Evolutionary conservation across 2,113 vertebrate genomes (phyloP), one percentile per base, ranked within the genome.

Genomic region (Lepidothrix coronata): DNA sequence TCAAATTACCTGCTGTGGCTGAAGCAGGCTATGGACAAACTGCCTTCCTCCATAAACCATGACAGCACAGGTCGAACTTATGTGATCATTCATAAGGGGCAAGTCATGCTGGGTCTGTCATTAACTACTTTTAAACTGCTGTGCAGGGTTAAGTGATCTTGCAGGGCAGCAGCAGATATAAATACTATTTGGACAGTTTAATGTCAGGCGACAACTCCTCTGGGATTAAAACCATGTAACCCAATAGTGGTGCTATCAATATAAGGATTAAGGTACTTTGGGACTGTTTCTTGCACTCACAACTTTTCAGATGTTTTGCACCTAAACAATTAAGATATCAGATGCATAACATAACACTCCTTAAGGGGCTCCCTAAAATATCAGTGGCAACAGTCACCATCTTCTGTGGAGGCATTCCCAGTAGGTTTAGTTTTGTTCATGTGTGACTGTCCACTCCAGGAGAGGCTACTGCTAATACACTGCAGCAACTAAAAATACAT

Each of bases 131-230:
- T 98, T 98, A 98, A 99, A 98, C 98, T 97, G 98, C 98, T 96
- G 96, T 97, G 97, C 97, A 96, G 97, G 98, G 98, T 97, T 98
- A 98, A 98, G 98, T 98, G 98, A 98, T 98, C 98, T 98, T 97
- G 94, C 97, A 96, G 95, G 98, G 97, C 97, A 97, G 97, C 96
- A 97, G 86, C 97, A 94, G 97, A 95, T 98, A 99, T 99, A 99
- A 99, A 99, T 99, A 99, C 98, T 98, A 97, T 93, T 97, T 95
- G 99, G 99, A 99, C 99, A 99, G 98, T 99, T 99, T 99, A 99
- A 99, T 99, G 98, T 98, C 98, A 98, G 98, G 98, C 97, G 98
- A 98, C 98, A 98, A 98, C 98, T 99, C 98, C 98, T 98, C 98
- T 97, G 98, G 99, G 99, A 99, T 99, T 99, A 99, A 98, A 99